Percentiles rank a stretch among this genome's conserved stretches.
Evolutionary conservation across 2,113 vertebrate species (phyloP).

Genomic region (Aythya baeri): DNA sequence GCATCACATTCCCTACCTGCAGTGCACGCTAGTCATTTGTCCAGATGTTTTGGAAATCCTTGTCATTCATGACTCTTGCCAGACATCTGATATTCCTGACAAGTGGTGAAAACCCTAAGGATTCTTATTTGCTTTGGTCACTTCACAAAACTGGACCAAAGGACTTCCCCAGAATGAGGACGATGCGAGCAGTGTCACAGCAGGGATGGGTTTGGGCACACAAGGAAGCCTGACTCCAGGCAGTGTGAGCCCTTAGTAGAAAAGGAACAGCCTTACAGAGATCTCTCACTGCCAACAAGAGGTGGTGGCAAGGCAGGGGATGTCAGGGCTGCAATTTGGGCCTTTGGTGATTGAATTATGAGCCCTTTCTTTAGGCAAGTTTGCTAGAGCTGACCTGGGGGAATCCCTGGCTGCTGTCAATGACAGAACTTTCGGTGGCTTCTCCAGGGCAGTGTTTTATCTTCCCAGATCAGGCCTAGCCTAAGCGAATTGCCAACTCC

Average conservation of each 20-base stretch:
- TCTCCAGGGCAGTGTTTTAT: neutral
- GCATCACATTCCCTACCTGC: neutral
- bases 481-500: neutral
- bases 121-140: neutral
- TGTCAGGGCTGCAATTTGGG: neutral
- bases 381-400: neutral
- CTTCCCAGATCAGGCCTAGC: neutral
- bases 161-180: neutral
- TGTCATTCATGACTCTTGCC: neutral
- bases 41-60: neutral
- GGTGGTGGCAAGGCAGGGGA: neutral
- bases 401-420: neutral
- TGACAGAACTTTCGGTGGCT: neutral
- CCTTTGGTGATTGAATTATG: conserved; percentile 2
- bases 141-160: neutral
- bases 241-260: neutral
- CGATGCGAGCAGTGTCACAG: rapidly evolving
- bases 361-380: neutral
- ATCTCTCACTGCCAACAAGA: neutral
- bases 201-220: neutral
- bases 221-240: neutral
- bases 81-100: neutral
- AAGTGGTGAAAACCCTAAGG: neutral
- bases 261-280: neutral
- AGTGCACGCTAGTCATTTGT: neutral